Evolutionary conservation across 2,797 vertebrate genomes (phyloP).

Genomic region (Mycteria americana): DNA sequence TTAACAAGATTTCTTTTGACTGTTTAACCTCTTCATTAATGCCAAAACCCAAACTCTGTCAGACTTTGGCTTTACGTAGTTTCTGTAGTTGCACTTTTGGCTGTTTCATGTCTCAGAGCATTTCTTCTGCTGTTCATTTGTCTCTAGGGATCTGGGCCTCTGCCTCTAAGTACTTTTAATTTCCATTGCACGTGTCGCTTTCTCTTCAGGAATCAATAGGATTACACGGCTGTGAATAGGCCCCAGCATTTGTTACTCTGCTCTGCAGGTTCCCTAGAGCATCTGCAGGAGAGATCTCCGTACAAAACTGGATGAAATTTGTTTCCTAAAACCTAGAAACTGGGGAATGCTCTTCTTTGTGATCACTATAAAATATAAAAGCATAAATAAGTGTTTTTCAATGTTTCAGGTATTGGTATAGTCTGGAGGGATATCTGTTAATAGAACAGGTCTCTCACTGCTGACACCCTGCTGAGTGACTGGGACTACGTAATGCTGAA

Average conservation of each 20-base stretch:
- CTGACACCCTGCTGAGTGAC: neutral
- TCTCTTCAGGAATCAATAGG: neutral
- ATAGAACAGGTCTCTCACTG: neutral
- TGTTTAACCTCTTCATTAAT: conserved; percentile 12
- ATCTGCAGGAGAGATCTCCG: neutral
- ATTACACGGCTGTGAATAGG: neutral
- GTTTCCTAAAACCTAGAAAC: neutral
- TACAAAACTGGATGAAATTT: neutral
- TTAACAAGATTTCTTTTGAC: conserved; percentile 34
- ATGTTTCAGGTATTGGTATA: neutral
- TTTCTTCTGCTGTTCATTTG: neutral
- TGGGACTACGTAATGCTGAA: neutral
- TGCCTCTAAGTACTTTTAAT: neutral
- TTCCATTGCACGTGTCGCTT: neutral
- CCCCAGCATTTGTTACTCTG: neutral
- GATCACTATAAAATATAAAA: neutral
- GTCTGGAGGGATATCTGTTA: neutral
- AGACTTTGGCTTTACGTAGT: neutral
- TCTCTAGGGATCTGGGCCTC: neutral
- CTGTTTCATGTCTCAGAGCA: neutral
- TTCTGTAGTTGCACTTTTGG: neutral
- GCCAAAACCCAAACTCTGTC: neutral
- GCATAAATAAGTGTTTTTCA: neutral
- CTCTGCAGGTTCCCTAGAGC: neutral
- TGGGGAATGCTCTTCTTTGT: neutral